A percentile compares a stretch with the other conserved stretches of the same genome.
Conservation (phyloP, 2,113 vertebrate species). For the Pituophis catenifer region DNA sequence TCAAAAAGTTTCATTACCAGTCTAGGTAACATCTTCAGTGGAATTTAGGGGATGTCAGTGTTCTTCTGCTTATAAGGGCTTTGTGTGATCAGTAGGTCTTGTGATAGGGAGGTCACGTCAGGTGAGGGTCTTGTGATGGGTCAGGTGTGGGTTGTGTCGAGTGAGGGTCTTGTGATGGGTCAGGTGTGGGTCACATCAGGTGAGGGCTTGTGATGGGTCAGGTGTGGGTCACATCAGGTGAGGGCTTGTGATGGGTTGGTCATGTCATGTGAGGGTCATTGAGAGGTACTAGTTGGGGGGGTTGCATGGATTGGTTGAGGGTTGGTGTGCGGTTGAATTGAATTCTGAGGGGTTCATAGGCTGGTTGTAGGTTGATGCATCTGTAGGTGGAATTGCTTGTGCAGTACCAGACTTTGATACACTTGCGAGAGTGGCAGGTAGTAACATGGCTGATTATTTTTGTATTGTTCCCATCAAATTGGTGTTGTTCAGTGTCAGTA, state of each 20-base stretch:
- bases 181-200: not conserved
- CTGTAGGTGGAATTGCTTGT: not conserved
- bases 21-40: too few relatives aligned
- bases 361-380: not conserved
- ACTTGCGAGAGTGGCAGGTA: fast-evolving
- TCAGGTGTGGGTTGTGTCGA: not conserved
- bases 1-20: not conserved
- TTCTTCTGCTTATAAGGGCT: too few relatives aligned
- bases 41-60: too few relatives aligned
- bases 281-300: not conserved
- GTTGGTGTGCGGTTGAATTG: not conserved
- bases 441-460: not conserved
- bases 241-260: too few relatives aligned
- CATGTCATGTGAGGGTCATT: not conserved
- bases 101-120: too few relatives aligned
- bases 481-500: not conserved
- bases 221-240: not conserved
- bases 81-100: too few relatives aligned
- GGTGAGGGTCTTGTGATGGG: not conserved
- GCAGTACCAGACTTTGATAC: not conserved
- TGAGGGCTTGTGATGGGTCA: not conserved
- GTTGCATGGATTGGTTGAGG: not conserved
- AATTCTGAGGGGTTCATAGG: not conserved
- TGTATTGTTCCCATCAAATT: not conserved
- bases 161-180: not conserved